A percentile compares a stretch with the other conserved stretches of the same genome.
phyloP scores from a whole-genome alignment of 2,888 invertebrate genomes.

The Drosophila cognata region DNA sequence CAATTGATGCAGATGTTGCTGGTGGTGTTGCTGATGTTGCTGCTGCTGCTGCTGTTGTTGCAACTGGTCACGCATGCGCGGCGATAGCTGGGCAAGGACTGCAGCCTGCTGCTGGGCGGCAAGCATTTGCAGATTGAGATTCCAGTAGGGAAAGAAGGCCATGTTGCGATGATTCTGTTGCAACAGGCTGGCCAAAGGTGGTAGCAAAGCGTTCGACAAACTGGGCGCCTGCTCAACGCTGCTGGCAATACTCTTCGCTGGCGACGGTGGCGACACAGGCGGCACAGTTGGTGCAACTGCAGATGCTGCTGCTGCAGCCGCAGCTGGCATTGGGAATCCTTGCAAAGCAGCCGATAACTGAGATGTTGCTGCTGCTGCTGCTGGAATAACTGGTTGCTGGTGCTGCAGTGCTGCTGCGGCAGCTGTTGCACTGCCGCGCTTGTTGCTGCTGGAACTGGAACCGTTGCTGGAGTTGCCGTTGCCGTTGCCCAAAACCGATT shows the following conservation, averaged over 20 bases:
- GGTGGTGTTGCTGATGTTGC: constrained; percentile 48
- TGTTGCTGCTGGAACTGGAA: constrained; percentile 44
- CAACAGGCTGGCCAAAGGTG: constrained; percentile 82
- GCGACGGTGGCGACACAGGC: constrained; percentile 66
- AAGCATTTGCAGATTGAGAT: constrained; percentile 84
- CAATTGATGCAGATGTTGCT: constrained; percentile 31
- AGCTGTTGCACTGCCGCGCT: constrained; percentile 21
- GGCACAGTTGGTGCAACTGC: constrained; percentile 27
- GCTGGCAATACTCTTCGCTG: constrained; percentile 72
- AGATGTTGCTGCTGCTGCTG: constrained; percentile 47
- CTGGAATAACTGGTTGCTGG: constrained; percentile 26
- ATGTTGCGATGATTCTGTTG: constrained; percentile 82
- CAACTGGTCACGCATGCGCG: constrained; percentile 78
- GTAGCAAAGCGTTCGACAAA: constrained; percentile 65
- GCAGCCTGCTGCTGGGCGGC: constrained; percentile 85
- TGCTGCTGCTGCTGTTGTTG: constrained; percentile 64
- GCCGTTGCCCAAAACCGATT: constrained; percentile 62
- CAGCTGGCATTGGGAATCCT: constrained; percentile 67
- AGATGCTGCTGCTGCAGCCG: constrained; percentile 31
- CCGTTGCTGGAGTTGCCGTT: constrained; percentile 36
- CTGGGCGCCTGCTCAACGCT: constrained; percentile 59
- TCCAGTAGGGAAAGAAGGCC: constrained; percentile 85
- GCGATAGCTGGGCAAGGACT: constrained; percentile 83
- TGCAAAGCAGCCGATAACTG: constrained; percentile 83
- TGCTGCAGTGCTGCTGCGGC: constrained; percentile 2